A percentile compares a stretch with the other conserved stretches of the same genome.
phyloP scores from a whole-genome alignment of 1,140 invertebrate genomes.

The Drosophila equinoxialis region DNA sequence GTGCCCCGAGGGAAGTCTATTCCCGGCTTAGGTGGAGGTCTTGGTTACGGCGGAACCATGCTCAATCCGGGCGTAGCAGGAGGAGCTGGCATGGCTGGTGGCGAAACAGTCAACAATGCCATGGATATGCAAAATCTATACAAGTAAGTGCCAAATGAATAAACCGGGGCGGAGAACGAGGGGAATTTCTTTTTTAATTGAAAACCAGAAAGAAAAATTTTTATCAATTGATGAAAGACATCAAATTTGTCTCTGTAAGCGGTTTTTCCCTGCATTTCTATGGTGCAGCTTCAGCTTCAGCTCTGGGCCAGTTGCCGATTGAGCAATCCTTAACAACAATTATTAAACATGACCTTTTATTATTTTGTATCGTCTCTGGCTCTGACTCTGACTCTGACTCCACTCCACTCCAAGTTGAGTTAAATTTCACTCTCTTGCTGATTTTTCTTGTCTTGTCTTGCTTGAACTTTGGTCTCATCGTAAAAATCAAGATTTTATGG shows the following conservation, averaged over 20 bases:
- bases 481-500: slow-evolving; percentile 40
- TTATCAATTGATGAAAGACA: slow-evolving; percentile 72
- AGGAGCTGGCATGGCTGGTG: slow-evolving; percentile 33
- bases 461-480: slow-evolving; percentile 48
- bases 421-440: not conserved
- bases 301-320: slow-evolving; percentile 29
- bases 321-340: slow-evolving; percentile 58
- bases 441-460: slow-evolving; percentile 18
- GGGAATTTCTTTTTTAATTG: slow-evolving; percentile 51
- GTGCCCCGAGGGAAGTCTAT: slow-evolving; percentile 57
- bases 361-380: slow-evolving; percentile 28
- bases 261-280: slow-evolving; percentile 22
- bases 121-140: slow-evolving; percentile 67
- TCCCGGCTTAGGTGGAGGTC: slow-evolving; percentile 30
- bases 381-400: slow-evolving; percentile 25
- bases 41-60: slow-evolving; percentile 61
- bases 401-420: not conserved
- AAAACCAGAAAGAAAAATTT: slow-evolving; percentile 49
- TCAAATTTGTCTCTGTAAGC: slow-evolving; percentile 53
- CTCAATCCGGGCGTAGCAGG: slow-evolving; percentile 24
- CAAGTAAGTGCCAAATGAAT: slow-evolving; percentile 58
- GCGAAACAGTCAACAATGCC: slow-evolving; percentile 35
- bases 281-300: slow-evolving; percentile 36
- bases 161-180: not conserved
- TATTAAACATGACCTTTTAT: slow-evolving; percentile 54